Evolutionary conservation across 2,113 vertebrate genomes (phyloP), one percentile per base, ranked within the genome.

Genomic region (Clarias gariepinus): DNA sequence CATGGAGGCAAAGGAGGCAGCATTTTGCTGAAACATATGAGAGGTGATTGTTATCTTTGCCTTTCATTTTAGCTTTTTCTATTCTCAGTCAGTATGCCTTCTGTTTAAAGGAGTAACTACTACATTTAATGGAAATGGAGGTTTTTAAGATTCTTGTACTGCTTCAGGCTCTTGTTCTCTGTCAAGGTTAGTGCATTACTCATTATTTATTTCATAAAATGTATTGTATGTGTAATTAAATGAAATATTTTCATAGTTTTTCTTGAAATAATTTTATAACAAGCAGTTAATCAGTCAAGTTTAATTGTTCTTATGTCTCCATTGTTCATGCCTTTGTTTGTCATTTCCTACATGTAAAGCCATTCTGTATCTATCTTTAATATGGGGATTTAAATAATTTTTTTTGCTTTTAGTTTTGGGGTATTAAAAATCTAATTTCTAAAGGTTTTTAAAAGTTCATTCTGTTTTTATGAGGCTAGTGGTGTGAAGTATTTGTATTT

Each of bases 141-240:
- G 23, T 57, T 6, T 64, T 89, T 4, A 87, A n/a, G 63, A 52
- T 87, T 68, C n/a, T 83, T 19, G 30, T 77, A 47, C 30, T 79
- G 18, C 57, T 89, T 61, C 86, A 87, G 60, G 81, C 55, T 61
- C 57, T 87, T n/a, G 73, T 83, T 61, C 41, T 77, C 30, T 68
- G 60, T 68, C 71, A 60, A 87, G 86, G 86, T 87, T 47, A 68
- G 86, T 87, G 9, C 71, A 30, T 71, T 0, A 52, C 60, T 10
- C 3, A 47, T 57, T 81, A 41, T 61, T 11, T 30, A 10, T 74
- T 55, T 55, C 55, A 61, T 60, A 33, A 79, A 21, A 21, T 33
- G 2, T 33, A 15, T 78, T 33, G 0, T 33, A 7, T 55, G 2
- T 28, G 15, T 55, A 55, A 55, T 28, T 77, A 3, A 41, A 6